These are phyloP conservation scores for Onthophagus taurus DNA, from an alignment of 1,140 invertebrate species.

Conservation along the genomic window DNA sequence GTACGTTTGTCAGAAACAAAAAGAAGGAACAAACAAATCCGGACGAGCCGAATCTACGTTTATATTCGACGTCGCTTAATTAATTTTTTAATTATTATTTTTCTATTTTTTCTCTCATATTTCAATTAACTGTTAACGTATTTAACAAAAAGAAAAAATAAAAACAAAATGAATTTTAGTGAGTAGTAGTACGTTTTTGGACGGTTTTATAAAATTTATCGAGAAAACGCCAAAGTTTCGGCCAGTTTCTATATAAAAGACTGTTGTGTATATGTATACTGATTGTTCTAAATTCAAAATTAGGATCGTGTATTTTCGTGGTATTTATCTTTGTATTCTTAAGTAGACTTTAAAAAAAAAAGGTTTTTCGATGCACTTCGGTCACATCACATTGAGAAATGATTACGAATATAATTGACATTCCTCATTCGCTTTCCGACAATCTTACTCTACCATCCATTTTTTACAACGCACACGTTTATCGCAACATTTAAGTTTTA, in stretches of 20 bases:
- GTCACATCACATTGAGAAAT: constrained; percentile 24
- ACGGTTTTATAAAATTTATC: constrained; percentile 34
- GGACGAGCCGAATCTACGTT: too few relatives aligned
- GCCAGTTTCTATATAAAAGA: constrained; percentile 37
- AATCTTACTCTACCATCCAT: constrained; percentile 18
- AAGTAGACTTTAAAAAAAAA: too few relatives aligned
- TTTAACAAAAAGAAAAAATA: constrained; percentile 15
- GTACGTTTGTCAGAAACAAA: too few relatives aligned
- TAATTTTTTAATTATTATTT: constrained; percentile 7
- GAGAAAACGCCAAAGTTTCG: constrained; percentile 34
- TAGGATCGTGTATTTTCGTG: constrained; percentile 21
- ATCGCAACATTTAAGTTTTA: too few relatives aligned
- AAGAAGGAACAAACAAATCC: too few relatives aligned
- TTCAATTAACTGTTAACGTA: constrained; percentile 17
- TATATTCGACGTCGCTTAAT: constrained; percentile 5
- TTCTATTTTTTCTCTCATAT: constrained; percentile 10
- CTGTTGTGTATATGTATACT: constrained; percentile 39
- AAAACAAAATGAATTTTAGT: constrained; percentile 26
- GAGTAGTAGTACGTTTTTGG: constrained; percentile 28
- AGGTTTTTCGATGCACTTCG: too few relatives aligned
- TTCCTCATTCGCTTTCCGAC: constrained; percentile 24
- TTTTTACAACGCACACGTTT: too few relatives aligned
- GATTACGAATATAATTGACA: constrained; percentile 16
- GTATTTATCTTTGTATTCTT: too few relatives aligned
- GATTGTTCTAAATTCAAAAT: constrained; percentile 36